Evolutionary conservation across 1,140 invertebrate species (phyloP), one percentile per base, ranked within the genome.

Genomic region (Apis laboriosa): DNA sequence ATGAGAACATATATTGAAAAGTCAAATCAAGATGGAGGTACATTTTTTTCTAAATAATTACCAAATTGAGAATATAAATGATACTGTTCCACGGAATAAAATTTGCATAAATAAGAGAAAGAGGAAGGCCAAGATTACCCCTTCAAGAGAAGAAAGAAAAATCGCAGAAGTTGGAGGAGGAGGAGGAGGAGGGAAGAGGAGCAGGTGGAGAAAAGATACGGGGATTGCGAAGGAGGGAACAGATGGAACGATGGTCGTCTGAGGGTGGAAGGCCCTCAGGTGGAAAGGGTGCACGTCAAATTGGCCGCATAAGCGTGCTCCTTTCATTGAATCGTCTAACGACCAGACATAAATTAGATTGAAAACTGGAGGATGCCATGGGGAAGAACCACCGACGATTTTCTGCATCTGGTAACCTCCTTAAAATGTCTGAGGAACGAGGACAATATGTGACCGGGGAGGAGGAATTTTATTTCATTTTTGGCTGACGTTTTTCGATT

Each of bases 341-440:
- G 89, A 87, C 75, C 77, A 79, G 77, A 88, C 84, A 88, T 85
- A 90, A 90, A 90, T 90, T 90, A 87, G 84, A 90, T 90, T 83
- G 88, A 83, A 83, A 87, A 71, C 77, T 77, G 68, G 73, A 68
- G 43, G 75, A 49, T 24, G 51, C 60, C 34, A 17, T 9, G 71
- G 34, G 28, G 19, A 73, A 34, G 76, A 67, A 49, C 66, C 63
- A 28, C 63, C 64, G 76, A 24, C 76, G 63, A 70, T 85, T 83
- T 55, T 73, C 78, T 43, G 78, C 78, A 63, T 80, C 70, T 64
- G 49, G 24, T 74, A 64, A 56, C 49, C 51, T 56, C 15, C 60
- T 28, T 53, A 21, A 63, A 43, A 24, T 24, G 19, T 17, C n/a
- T 3, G n/a, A 2, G 28, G 61, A 80, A 73, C 43, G 49, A 34